Evolutionary conservation across 2,113 vertebrate genomes (phyloP).

Genomic region (Gnathonemus longibarbis): DNA sequence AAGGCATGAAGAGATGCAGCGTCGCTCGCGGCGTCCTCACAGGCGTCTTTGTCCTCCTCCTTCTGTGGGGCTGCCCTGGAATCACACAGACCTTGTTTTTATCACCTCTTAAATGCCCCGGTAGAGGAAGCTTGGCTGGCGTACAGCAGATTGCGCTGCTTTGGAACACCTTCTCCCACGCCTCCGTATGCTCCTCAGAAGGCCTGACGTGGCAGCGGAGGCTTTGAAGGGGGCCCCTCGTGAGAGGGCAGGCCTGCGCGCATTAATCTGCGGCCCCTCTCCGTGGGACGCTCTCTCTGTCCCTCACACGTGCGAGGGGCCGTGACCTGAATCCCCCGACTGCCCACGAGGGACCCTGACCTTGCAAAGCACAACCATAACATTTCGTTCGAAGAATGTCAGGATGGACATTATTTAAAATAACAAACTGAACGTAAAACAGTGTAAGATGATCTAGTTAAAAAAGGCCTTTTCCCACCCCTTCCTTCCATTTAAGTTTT

Average conservation of each 20-base stretch:
- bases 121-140: not conserved
- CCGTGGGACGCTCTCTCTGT: not conserved
- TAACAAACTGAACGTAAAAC: not conserved
- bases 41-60: not conserved
- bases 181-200: not conserved
- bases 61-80: not conserved
- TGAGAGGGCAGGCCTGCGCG: not conserved
- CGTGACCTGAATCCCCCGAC: not conserved
- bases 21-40: not conserved
- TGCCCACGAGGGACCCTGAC: not conserved
- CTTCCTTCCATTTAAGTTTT: not conserved
- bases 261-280: not conserved
- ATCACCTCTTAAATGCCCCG: constrained; percentile 3
- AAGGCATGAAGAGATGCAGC: not conserved
- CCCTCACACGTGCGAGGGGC: not conserved
- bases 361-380: not conserved
- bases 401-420: constrained; percentile 1
- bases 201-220: not conserved
- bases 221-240: not conserved
- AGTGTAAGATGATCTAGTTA: not conserved
- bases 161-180: not conserved
- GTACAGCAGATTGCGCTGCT: not conserved
- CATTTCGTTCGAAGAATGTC: not conserved
- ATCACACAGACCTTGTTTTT: not conserved
- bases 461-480: not conserved